A percentile compares a stretch with the other conserved stretches of the same genome.
These are phyloP conservation scores for Drosophila mojavensis DNA, from an alignment of 1,140 invertebrate genomes.

Conservation along the genomic window DNA sequence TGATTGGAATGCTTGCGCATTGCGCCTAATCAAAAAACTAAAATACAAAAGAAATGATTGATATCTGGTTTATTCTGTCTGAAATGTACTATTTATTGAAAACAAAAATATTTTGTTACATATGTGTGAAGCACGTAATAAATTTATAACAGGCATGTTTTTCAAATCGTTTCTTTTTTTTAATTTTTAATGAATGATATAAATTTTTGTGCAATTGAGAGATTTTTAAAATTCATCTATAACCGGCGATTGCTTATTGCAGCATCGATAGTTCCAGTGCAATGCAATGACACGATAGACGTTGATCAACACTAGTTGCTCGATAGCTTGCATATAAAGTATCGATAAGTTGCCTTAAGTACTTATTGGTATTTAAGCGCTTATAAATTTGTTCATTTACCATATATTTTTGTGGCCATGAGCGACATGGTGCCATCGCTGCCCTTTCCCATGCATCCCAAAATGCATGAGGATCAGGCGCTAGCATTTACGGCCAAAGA, in stretches of 20 bases:
- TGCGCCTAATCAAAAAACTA: constrained; percentile 1
- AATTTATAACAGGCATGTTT: constrained; percentile 14
- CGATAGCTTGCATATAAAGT: constrained; percentile 1
- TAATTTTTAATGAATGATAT: background rate
- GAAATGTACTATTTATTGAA: constrained; percentile 4
- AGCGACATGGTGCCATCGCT: constrained; percentile 43
- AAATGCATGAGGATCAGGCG: constrained; percentile 61
- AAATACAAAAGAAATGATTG: constrained; percentile 9
- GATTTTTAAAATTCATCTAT: background rate
- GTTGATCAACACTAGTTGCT: background rate
- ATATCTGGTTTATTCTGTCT: constrained; percentile 26
- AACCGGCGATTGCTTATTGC: background rate
- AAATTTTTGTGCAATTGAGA: too few relatives aligned
- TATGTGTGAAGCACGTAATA: constrained; percentile 16
- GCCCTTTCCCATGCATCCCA: constrained; percentile 69
- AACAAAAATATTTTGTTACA: background rate
- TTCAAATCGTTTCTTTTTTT: background rate
- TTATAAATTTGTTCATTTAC: constrained; percentile 20
- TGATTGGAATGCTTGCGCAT: constrained; percentile 18
- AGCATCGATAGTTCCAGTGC: background rate
- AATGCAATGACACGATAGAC: too few relatives aligned
- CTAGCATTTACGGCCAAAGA: constrained; percentile 57
- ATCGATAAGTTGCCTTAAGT: constrained; percentile 14
- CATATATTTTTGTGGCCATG: constrained; percentile 22
- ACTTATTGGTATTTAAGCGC: constrained; percentile 26